Percentiles rank a stretch among this genome's conserved stretches.
These are phyloP conservation scores for Gastrophryne carolinensis DNA, from an alignment of 2,797 vertebrate genomes.

Conservation along the genomic window DNA sequence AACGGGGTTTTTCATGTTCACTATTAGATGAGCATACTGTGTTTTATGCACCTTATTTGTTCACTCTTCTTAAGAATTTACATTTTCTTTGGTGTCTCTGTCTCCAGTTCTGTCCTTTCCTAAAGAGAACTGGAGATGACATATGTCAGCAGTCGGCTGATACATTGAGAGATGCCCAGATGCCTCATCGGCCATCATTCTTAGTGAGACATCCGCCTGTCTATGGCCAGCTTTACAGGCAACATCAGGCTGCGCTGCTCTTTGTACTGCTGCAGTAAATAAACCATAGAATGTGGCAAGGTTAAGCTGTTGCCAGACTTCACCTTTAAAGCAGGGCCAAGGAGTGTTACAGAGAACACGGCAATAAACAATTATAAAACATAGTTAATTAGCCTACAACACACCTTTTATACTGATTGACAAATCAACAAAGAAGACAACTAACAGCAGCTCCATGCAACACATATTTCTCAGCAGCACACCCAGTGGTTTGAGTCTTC, in stretches of 20 bases:
- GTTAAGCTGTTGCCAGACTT: neutral
- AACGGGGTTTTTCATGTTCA: too few relatives aligned
- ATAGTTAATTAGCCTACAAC: neutral
- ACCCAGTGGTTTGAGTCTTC: neutral
- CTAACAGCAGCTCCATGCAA: neutral
- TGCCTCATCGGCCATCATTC: neutral
- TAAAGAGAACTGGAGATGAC: too few relatives aligned
- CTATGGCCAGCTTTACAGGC: too few relatives aligned
- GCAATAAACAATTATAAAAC: neutral
- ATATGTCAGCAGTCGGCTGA: too few relatives aligned
- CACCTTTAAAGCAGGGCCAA: neutral
- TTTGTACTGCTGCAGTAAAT: neutral
- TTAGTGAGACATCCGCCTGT: neutral
- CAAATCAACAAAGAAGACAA: neutral
- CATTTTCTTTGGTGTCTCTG: too few relatives aligned
- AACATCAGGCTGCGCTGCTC: too few relatives aligned
- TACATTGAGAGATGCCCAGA: too few relatives aligned
- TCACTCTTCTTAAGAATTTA: too few relatives aligned
- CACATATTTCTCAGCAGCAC: neutral
- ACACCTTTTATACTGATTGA: neutral
- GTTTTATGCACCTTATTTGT: too few relatives aligned
- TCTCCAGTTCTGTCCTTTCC: too few relatives aligned
- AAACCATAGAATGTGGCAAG: neutral
- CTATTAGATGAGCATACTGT: too few relatives aligned
- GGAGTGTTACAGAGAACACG: neutral